Evolutionary conservation across 2,113 vertebrate species (phyloP), one percentile per base, ranked within the genome.

Genomic region (Coregonus clupeaformis): DNA sequence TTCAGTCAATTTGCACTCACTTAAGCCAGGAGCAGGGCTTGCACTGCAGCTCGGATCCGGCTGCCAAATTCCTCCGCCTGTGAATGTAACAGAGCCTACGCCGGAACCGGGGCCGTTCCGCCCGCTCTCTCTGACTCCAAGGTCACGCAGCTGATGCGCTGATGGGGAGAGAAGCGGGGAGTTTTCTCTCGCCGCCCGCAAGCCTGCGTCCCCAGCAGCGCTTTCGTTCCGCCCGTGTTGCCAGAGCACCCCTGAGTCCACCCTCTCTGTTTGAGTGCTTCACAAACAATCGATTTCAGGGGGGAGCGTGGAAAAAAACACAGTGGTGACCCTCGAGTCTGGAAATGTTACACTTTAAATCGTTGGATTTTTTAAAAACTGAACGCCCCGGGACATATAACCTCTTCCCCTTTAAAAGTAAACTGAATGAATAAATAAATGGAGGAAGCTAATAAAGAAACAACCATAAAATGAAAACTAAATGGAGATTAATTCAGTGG

Each of bases 381-480:
- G 77, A 77, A 82, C 57, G 92, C 92, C 91, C 84, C 84, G 27
- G 90, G 92, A 92, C 85, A 90, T 87, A 89, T 92, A 92, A 92
- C 91, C 91, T 92, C 89, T 92, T 87, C 89, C 89, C 65, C 86
- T 86, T 87, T 89, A 78, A 87, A 92, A 91, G 90, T 90, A 86
- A 92, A 91, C 84, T 25, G 83, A 89, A 91, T 89, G 90, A 92
- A 93, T 93, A 93, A 93, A 92, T 88, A 92, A 92, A 90, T 90
- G 89, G 88, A 87, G 90, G 84, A 79, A 89, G 82, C 85, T 88
- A 87, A 91, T 90, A 91, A 89, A 89, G 91, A 91, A 91, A 89
- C 75, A 64, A 14, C 12, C 27, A 89, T 84, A 90, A 86, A 30
- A 63, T 13, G 22, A 63, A 4, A 59, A 90, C 87, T 85, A 22